These are phyloP conservation scores for Gouania willdenowi DNA, from an alignment of 2,797 vertebrate genomes.

Conservation along the genomic window DNA sequence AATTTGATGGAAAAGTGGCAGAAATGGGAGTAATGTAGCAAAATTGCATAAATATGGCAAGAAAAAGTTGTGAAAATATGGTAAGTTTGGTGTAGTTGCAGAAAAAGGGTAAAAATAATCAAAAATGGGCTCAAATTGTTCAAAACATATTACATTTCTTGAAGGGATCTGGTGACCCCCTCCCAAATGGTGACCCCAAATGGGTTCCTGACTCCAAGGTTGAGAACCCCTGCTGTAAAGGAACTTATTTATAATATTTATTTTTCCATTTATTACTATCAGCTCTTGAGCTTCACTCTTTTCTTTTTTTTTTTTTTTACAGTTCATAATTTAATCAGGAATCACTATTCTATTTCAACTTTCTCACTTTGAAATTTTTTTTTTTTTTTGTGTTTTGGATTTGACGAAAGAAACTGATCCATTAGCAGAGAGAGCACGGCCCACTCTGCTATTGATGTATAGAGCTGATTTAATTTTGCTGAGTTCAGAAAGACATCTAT, in stretches of 20 bases:
- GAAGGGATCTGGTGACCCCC: too few species aligned
- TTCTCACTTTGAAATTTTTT: constrained; percentile 29
- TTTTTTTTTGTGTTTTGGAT: constrained; percentile 48
- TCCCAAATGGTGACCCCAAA: too few species aligned
- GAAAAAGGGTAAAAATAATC: too few species aligned
- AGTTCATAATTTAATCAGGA: neutral
- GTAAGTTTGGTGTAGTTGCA: too few species aligned
- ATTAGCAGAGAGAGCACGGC: constrained; percentile 56
- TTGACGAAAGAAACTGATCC: constrained; percentile 57
- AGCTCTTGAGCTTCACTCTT: constrained; percentile 1
- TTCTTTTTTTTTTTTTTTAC: constrained; percentile 12
- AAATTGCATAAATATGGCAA: too few species aligned
- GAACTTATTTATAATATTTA: constrained; percentile 12
- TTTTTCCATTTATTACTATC: constrained; percentile 4
- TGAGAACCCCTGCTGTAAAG: too few species aligned
- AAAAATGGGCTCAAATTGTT: too few species aligned
- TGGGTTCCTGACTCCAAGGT: constrained; percentile 10
- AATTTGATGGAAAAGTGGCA: too few species aligned
- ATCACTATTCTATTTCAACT: constrained; percentile 12
- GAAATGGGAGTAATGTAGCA: too few species aligned
- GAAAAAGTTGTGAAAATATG: too few species aligned
- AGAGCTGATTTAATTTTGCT: constrained; percentile 68
- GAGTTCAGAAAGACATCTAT: constrained; percentile 72
- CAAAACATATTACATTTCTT: too few species aligned
- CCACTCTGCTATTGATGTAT: constrained; percentile 63